phyloP scores from a whole-genome alignment of 2,888 invertebrate genomes.

The Drosophila prostipennis region DNA sequence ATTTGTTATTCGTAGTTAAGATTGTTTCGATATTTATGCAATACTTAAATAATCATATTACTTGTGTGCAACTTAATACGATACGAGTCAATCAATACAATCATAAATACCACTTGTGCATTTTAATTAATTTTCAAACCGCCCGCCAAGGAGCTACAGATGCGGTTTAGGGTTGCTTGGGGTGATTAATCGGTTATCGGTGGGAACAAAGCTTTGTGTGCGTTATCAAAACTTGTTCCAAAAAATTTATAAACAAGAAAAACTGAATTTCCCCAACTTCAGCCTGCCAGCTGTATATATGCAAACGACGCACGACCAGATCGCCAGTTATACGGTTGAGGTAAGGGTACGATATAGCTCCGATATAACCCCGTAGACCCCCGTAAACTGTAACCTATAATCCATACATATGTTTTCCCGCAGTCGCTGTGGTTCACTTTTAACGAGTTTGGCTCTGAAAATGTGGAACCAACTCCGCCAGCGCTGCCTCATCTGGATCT shows the following conservation, averaged over 20 bases:
- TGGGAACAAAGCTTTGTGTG: constrained; percentile 8
- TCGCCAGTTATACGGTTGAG: constrained; percentile 22
- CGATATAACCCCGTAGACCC: not conserved
- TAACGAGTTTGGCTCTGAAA: constrained; percentile 30
- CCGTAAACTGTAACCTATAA: no score
- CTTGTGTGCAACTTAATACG: constrained; percentile 56
- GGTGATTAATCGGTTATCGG: constrained; percentile 7
- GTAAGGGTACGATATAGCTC: constrained; percentile 23
- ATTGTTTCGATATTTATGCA: constrained; percentile 55
- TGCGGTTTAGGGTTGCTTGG: not conserved
- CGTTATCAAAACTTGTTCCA: constrained; percentile 34
- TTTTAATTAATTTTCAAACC: constrained; percentile 11
- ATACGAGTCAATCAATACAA: constrained; percentile 43
- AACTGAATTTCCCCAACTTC: constrained; percentile 47
- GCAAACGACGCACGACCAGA: constrained; percentile 12
- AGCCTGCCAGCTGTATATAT: constrained; percentile 35
- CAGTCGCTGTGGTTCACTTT: constrained; percentile 30
- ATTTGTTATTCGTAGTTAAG: constrained; percentile 67
- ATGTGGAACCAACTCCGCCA: constrained; percentile 32
- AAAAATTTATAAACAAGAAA: constrained; percentile 40
- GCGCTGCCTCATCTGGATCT: constrained; percentile 23
- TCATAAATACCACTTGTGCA: constrained; percentile 17
- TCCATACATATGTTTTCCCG: constrained; percentile 24
- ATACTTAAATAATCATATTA: constrained; percentile 49
- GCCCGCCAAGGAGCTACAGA: not conserved